A percentile compares a stretch with the other conserved stretches of the same genome.
phyloP scores from a whole-genome alignment of 2,888 invertebrate species.

The Parochlus steinenii region DNA sequence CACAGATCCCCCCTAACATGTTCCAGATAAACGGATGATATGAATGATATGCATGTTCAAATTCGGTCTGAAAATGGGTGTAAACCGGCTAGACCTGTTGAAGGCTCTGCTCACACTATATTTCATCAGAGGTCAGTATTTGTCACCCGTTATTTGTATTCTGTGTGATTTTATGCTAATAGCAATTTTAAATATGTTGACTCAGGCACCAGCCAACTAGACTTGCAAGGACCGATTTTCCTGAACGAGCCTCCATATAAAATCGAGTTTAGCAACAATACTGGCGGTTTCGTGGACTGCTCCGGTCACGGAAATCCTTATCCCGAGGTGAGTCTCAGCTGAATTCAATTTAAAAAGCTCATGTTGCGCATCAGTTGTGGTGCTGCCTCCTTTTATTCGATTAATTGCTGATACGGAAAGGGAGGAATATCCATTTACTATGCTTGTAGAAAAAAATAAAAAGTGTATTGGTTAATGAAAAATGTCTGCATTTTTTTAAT shows the following conservation, averaged over 20 bases:
- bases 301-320: constrained; percentile 48
- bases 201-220: constrained; percentile 29
- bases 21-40: constrained; percentile 4
- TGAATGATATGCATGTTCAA: constrained; percentile 10
- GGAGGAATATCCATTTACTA: too few relatives aligned
- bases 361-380: too few relatives aligned
- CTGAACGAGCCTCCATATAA: constrained; percentile 53
- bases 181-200: neutral
- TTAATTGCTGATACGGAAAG: too few relatives aligned
- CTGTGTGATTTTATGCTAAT: constrained; percentile 19
- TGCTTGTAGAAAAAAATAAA: too few relatives aligned
- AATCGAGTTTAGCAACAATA: constrained; percentile 61
- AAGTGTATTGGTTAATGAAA: too few relatives aligned
- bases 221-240: constrained; percentile 52
- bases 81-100: constrained; percentile 31
- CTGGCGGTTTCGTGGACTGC: constrained; percentile 53
- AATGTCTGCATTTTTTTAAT: too few relatives aligned
- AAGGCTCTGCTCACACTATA: constrained; percentile 31
- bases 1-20: too few relatives aligned
- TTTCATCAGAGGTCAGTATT: constrained; percentile 27
- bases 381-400: too few relatives aligned
- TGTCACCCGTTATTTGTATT: constrained; percentile 29
- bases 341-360: too few relatives aligned
- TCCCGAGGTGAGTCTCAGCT: constrained; percentile 45
- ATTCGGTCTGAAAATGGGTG: constrained; percentile 26